Evolutionary conservation across 2,888 invertebrate species (phyloP), one percentile per base, ranked within the genome.

Genomic region (Dynastes grantii): DNA sequence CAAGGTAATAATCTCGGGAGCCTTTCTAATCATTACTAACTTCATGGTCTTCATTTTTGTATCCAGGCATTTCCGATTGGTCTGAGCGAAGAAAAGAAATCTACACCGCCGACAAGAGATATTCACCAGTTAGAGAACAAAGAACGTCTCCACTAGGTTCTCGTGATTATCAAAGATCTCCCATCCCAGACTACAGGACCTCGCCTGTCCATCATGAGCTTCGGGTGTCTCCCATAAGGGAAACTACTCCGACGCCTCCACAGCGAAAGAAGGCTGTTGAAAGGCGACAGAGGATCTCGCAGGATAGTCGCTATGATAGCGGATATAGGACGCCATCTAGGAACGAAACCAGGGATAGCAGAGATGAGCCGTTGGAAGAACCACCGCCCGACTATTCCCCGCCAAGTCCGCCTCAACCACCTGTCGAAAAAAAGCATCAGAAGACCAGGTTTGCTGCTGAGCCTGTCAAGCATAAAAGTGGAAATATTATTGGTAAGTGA

Each of bases 331-430:
- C 91, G 81, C 91, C 91, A 9, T 91, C 91, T 0, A 85, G 91
- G 9, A 91, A 91, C 83, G 91, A 91, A 81, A 90, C 85, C 37
- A 79, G 77, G 37, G 79, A 79, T 53, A 84, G 85, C 51, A 88
- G 90, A 27, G 86, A 86, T 40, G 86, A 85, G 83, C 91, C 90
- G 40, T 89, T 91, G 0, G 89, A 90, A 32, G 94, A 94, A 85
- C 94, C 94, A 5, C 93, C 94, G 1, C 94, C 94, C 2, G 94
- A 94, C 85, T 94, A 94, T 84, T 94, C 93, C 1, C 94, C 94
- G 8, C 88, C 89, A 1, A 89, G 89, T 11, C 87, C 90, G n/a
- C 90, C 91, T 51, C 49, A 45, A 77, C 84, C 85, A 13, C 78
- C 65, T 22, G 80, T 82, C 32, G 87, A 86, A 27, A 88, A 87